phyloP scores from a whole-genome alignment of 2,113 vertebrate species.

The Terrapene triunguis region DNA sequence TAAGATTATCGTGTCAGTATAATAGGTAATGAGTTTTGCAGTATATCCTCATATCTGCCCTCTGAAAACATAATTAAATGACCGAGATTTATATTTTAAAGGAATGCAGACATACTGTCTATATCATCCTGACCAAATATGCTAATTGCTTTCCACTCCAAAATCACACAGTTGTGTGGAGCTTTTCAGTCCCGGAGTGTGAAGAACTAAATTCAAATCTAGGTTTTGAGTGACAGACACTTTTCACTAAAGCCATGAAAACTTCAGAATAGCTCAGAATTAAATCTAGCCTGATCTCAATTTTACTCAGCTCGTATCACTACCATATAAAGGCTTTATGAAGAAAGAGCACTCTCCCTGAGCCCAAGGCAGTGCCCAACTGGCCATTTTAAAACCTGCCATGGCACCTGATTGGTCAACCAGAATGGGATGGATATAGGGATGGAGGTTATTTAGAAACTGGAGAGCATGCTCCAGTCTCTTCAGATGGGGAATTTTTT shows the following conservation, averaged over 20 bases:
- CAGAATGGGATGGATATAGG: neutral
- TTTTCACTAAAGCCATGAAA: slow-evolving; percentile 50
- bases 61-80: slow-evolving; percentile 75
- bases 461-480: neutral
- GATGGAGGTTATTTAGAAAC: neutral
- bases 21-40: slow-evolving; percentile 77
- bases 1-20: slow-evolving; percentile 70
- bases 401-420: neutral
- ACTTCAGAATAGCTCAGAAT: slow-evolving; percentile 32
- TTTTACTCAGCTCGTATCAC: neutral
- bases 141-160: slow-evolving; percentile 68
- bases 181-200: slow-evolving; percentile 59
- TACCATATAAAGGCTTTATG: rapidly evolving
- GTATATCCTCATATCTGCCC: slow-evolving; percentile 77
- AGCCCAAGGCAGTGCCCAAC: neutral
- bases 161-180: slow-evolving; percentile 67
- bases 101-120: slow-evolving; percentile 57
- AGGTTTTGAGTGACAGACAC: slow-evolving; percentile 40
- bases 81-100: slow-evolving; percentile 75
- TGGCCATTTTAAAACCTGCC: neutral
- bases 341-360: neutral
- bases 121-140: slow-evolving; percentile 70
- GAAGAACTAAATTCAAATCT: slow-evolving; percentile 50
- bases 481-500: neutral
- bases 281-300: slow-evolving; percentile 39